These are phyloP conservation scores for Thymallus thymallus DNA, from an alignment of 2,113 vertebrate species.

Conservation along the genomic window DNA sequence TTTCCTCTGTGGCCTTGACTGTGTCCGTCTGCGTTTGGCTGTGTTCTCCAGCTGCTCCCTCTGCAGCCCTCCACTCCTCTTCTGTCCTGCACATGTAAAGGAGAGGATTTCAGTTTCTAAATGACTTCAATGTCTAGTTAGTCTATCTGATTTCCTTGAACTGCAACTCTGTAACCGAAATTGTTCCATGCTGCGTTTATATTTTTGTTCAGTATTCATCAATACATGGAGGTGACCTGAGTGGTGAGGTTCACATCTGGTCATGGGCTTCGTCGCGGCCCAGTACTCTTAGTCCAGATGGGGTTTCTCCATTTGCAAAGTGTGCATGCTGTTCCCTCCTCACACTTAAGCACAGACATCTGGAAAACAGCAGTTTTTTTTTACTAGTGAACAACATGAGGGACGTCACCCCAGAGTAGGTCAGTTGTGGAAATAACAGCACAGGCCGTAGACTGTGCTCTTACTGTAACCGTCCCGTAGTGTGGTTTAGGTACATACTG, in stretches of 20 bases:
- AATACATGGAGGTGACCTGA: conserved; percentile 44
- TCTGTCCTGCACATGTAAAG: conserved; percentile 6
- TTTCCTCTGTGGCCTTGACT: conserved; percentile 4
- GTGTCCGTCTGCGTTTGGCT: no score
- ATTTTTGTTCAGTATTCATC: conserved; percentile 27
- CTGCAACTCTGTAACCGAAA: no score
- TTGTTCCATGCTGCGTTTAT: no score
- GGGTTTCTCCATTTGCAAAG: conserved; percentile 42
- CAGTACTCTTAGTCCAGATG: conserved; percentile 19
- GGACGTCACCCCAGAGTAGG: conserved; percentile 34
- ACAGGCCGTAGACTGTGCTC: not conserved
- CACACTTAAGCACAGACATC: conserved; percentile 46
- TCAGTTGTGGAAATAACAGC: conserved; percentile 36
- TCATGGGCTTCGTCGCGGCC: conserved; percentile 14
- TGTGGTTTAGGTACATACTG: no score
- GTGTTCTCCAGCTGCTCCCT: no score
- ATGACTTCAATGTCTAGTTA: no score
- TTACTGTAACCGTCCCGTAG: conserved; percentile 1
- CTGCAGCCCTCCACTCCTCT: conserved; percentile 3
- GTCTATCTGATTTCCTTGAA: no score
- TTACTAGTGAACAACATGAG: conserved; percentile 25
- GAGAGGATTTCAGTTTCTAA: no score
- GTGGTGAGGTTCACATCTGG: conserved; percentile 23
- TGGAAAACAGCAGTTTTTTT: conserved; percentile 31
- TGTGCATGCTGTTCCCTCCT: not conserved